Evolutionary conservation across 2,113 vertebrate species (phyloP).

Genomic region (Aldabrachelys gigantea): DNA sequence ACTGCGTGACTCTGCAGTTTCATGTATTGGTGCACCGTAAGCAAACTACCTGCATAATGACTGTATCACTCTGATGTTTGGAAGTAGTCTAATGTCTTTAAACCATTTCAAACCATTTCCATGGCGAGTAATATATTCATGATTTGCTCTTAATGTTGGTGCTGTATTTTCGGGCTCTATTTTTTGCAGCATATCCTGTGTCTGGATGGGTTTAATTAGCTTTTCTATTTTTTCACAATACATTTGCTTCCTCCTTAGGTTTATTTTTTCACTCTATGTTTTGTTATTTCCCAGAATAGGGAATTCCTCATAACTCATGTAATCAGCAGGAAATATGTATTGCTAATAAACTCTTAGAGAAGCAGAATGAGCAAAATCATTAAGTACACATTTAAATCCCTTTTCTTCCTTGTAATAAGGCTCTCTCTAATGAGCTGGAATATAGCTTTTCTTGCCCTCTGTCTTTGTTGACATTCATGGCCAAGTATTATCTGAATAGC

Average conservation of each 20-base stretch:
- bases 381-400: neutral
- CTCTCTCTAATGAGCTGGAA: neutral
- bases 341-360: neutral
- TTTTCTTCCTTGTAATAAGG: neutral
- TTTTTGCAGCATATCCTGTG: neutral
- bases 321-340: neutral
- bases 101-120: neutral
- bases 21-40: neutral
- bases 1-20: neutral
- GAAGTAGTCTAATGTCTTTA: neutral
- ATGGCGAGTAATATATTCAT: neutral
- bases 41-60: neutral
- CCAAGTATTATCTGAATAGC: neutral
- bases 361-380: neutral
- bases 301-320: neutral
- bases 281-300: neutral
- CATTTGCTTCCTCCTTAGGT: neutral
- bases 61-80: neutral
- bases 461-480: neutral
- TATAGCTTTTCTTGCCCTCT: neutral
- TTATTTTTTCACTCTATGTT: neutral
- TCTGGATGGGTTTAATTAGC: neutral
- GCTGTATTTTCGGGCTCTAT: neutral
- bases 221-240: neutral
- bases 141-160: neutral